Evolutionary conservation across 2,113 vertebrate genomes (phyloP), one percentile per base, ranked within the genome.

Genomic region (Lophura nycthemera): DNA sequence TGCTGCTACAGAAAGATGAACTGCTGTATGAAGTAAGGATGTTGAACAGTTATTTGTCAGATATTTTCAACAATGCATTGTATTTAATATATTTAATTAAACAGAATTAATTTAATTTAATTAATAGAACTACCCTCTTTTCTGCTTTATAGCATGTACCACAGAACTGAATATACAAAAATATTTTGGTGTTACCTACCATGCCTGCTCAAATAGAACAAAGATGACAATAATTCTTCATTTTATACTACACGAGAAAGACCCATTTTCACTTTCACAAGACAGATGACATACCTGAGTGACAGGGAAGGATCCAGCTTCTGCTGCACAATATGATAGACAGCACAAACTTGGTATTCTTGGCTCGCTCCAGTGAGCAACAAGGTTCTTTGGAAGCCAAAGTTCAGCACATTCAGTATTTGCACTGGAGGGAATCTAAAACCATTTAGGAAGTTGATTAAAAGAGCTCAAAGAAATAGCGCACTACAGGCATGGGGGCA

Each of bases 241-340:
- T 78, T 90, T 79, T n/a, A 15, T 17, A 82, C 61, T 13, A 27
- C 8, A 11, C 4, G 47, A 42, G 24, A 67, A 78, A 61, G 36
- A 61, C 8, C 4, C 1, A 48, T 63, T 84, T 91, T 69, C n/a
- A 72, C 1, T 84, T 91, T 65, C n/a, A 72, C 1, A 2, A 88
- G 43, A 42, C 1, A 27, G 24, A 45, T 70, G 4, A 75, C 57
- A 48, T 47, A 60, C 9, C 71, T 73, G 40, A 56, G 8, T 72
- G n/a, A 29, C 83, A 92, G 42, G 22, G 29, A 90, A 90, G 27
- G 32, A 93, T 57, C 6, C 11, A 86, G 17, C 14, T 93, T 81
- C 43, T 75, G 34, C n/a, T 84, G 81, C 74, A 40, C 22, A 43
- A 47, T 38, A 13, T 25, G 70, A 74, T 27, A 34, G 3, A 64